These are phyloP conservation scores for Microcebus griseorufus DNA, from an alignment of 2,113 vertebrate species.

Conservation along the genomic window DNA sequence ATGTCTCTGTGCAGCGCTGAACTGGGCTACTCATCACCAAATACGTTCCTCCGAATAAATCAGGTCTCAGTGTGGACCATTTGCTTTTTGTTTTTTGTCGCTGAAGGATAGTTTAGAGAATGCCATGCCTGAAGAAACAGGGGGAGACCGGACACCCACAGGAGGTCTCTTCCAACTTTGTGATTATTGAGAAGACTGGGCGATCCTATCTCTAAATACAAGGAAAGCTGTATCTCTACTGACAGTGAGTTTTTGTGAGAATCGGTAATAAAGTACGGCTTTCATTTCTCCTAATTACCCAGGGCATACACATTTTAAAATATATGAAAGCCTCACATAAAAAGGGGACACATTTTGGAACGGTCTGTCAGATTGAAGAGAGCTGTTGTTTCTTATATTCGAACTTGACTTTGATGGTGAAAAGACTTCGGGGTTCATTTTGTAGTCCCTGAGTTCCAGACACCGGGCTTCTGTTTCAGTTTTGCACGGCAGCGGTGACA, in stretches of 20 bases:
- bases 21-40: neutral
- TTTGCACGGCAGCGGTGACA: neutral
- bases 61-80: neutral
- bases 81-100: neutral
- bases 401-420: neutral
- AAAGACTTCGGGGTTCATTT: neutral
- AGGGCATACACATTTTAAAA: neutral
- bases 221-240: neutral
- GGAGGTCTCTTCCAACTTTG: neutral
- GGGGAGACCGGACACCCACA: neutral
- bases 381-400: neutral
- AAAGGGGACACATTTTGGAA: neutral
- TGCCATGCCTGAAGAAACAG: neutral
- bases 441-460: neutral
- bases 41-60: slow-evolving; percentile 28
- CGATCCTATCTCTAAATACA: neutral
- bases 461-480: no score
- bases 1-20: neutral
- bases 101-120: neutral
- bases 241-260: neutral
- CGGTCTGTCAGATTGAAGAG: neutral
- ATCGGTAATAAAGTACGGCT: neutral
- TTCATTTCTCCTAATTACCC: neutral
- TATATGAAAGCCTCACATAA: neutral
- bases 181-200: neutral